Percentiles rank a stretch among this genome's conserved stretches.
Conservation (phyloP, 2,797 vertebrate genomes). For the Gymnothorax javanicus region DNA sequence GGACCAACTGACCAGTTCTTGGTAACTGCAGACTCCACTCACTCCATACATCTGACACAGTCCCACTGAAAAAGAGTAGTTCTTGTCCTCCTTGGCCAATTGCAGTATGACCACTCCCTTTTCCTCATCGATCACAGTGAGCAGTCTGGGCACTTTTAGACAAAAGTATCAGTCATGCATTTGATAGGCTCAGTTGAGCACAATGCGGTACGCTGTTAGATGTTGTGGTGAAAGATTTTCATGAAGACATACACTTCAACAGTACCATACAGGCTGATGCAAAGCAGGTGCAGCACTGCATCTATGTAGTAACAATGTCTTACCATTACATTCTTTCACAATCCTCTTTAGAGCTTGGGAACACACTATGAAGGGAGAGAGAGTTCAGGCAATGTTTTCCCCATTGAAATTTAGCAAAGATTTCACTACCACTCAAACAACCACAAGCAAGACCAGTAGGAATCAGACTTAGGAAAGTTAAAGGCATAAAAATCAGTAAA, state of each 20-base stretch:
- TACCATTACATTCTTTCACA: constrained; percentile 47
- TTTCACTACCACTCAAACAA: background rate
- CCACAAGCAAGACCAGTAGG: background rate
- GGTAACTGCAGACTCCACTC: constrained; percentile 31
- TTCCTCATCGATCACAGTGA: constrained; percentile 34
- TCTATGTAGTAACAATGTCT: constrained; percentile 11
- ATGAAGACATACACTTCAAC: background rate
- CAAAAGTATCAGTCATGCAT: background rate
- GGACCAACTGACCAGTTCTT: constrained; percentile 59
- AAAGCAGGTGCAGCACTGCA: background rate
- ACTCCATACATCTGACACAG: constrained; percentile 54
- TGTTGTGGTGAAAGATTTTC: background rate
- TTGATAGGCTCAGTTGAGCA: background rate
- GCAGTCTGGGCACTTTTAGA: constrained; percentile 58
- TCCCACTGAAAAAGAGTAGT: constrained; percentile 31
- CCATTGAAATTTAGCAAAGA: too few species aligned
- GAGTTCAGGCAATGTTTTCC: background rate
- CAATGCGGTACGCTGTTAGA: background rate
- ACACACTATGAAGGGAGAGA: constrained; percentile 45
- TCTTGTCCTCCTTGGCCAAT: constrained; percentile 34
- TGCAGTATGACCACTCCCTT: constrained; percentile 49
- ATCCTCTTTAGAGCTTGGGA: constrained; percentile 2
- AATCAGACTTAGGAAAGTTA: background rate
- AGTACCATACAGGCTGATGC: background rate
- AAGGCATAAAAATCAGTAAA: background rate